Evolutionary conservation across 2,888 invertebrate species (phyloP), one percentile per base, ranked within the genome.

Genomic region (Parthenolecanium corni): DNA sequence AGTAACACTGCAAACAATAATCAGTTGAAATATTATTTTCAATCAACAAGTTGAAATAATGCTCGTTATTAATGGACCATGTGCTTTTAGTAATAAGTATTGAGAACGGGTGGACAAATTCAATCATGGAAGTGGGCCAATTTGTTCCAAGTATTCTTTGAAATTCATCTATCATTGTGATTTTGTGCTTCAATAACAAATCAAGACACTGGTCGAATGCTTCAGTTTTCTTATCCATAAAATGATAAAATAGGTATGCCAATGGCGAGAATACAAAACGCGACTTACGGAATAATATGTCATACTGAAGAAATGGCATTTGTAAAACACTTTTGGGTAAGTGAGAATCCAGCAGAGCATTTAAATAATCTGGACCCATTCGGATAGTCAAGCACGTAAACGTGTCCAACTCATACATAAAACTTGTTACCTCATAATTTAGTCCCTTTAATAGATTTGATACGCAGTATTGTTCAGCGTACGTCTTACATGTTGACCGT

Each of bases 281-380:
- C n/a, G n/a, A n/a, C n/a, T n/a, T n/a, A n/a, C n/a, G 21, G 3
- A n/a, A 18, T 18, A 12, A 9, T 16, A 2, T 23, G 20, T 20
- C 14, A 18, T 58, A 36, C 38, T 58, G 47, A 5, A 21, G 47
- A n/a, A 47, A 49, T 20, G 58, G 58, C 18, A 47, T 47, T 44
- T 36, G 36, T 2, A 58, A 12, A 20, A 58, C 36, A 3, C 23
- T 31, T 31, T 31, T 57, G 5, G 42, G n/a, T 14, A 57, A 20
- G 21, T 3, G 14, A 16, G 25, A 52, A 16, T 52, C 4, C 2
- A 52, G 18, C 16, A 24, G 25, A 21, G 36, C 25, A 16, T 6
- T 42, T 38, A 58, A 20, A 47, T 47, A 58, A 1, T 58, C 47
- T 1, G 47, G 14, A 2, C 36, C 36, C 5, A 47, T 47, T 24